phyloP scores from a whole-genome alignment of 2,113 vertebrate genomes.

The Vidua chalybeata region DNA sequence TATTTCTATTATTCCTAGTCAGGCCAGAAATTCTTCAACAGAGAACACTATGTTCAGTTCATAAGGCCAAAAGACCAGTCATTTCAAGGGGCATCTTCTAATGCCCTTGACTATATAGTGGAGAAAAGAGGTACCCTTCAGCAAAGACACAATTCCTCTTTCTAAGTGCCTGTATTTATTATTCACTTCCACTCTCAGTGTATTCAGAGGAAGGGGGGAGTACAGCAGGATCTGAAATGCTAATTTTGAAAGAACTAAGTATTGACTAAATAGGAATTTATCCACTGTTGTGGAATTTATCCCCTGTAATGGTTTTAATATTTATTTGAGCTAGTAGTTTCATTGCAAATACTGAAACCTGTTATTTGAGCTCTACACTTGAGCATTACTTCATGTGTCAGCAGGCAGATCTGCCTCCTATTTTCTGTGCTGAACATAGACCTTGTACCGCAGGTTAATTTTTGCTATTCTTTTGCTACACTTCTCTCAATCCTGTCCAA shows the following conservation, averaged over 20 bases:
- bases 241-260: not conserved
- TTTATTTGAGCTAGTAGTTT: not conserved
- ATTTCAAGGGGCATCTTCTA: not conserved
- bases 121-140: not conserved
- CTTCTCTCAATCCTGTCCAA: slow-evolving; percentile 40
- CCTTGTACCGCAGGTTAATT: not conserved
- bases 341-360: not conserved
- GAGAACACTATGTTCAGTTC: not conserved
- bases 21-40: not conserved
- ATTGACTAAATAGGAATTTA: not conserved
- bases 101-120: not conserved
- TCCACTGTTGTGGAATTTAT: not conserved
- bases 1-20: not conserved
- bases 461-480: not conserved
- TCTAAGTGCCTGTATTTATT: not conserved
- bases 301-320: not conserved
- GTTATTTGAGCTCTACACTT: not conserved
- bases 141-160: not conserved
- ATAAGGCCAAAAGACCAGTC: not conserved
- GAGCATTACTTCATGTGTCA: not conserved
- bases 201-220: not conserved
- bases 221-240: not conserved
- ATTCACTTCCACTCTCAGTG: not conserved
- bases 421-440: not conserved
- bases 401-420: not conserved